Conservation (phyloP, 1,140 invertebrate genomes). For the Macrosteles quadrilineatus region DNA sequence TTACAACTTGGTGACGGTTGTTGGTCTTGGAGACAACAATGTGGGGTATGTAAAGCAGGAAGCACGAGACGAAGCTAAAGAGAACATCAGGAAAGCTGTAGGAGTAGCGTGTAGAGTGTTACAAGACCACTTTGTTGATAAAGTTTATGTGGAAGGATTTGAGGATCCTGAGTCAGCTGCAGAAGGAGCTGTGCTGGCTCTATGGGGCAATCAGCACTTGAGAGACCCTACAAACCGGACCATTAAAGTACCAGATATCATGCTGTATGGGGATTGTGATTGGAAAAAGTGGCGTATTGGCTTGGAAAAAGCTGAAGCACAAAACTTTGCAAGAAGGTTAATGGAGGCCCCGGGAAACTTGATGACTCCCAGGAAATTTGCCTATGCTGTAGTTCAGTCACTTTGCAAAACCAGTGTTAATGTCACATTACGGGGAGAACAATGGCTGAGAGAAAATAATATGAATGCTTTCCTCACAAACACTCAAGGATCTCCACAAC, state of each 20-base stretch:
- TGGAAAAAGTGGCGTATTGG: slow-evolving; percentile 60
- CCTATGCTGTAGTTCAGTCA: slow-evolving; percentile 52
- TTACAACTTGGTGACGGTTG: slow-evolving; percentile 65
- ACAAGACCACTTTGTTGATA: slow-evolving; percentile 59
- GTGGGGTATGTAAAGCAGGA: slow-evolving; percentile 62
- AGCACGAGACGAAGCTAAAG: slow-evolving; percentile 66
- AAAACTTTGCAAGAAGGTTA: slow-evolving; percentile 61
- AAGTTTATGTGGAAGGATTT: slow-evolving; percentile 69
- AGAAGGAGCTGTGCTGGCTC: slow-evolving; percentile 65
- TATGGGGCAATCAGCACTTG: slow-evolving; percentile 65
- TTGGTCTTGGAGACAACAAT: slow-evolving; percentile 66
- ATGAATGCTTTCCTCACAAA: slow-evolving; percentile 66
- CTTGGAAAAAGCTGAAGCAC: slow-evolving; percentile 57
- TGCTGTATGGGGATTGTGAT: slow-evolving; percentile 46
- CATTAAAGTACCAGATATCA: slow-evolving; percentile 36
- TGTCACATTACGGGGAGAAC: slow-evolving; percentile 47
- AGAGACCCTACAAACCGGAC: slow-evolving; percentile 30
- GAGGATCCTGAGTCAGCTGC: slow-evolving; percentile 72
- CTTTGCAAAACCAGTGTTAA: slow-evolving; percentile 53
- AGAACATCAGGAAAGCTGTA: slow-evolving; percentile 64
- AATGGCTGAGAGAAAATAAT: slow-evolving; percentile 60
- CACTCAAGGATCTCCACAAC: slow-evolving; percentile 60
- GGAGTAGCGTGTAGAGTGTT: slow-evolving; percentile 65
- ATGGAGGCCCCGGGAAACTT: slow-evolving; percentile 66
- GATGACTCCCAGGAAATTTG: slow-evolving; percentile 64